phyloP scores from a whole-genome alignment of 2,888 invertebrate species.

The Pocota personata region DNA sequence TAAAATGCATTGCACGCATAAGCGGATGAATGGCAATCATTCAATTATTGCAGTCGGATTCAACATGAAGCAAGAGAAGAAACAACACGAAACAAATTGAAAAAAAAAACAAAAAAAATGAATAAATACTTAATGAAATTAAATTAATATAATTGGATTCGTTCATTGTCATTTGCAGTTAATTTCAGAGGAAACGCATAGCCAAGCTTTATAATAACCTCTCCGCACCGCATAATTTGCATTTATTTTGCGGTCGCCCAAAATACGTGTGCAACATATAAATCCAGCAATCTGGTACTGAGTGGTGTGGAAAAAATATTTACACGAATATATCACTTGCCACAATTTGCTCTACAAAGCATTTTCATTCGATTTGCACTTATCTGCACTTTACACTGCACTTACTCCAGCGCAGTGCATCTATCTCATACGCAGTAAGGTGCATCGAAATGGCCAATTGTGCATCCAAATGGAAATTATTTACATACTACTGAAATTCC shows the following conservation, averaged over 20 bases:
- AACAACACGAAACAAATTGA: background rate
- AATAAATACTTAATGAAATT: conserved; percentile 59
- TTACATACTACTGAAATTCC: conserved; percentile 77
- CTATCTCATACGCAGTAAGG: conserved; percentile 48
- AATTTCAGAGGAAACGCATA: conserved; percentile 61
- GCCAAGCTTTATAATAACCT: conserved; percentile 43
- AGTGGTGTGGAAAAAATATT: conserved; percentile 36
- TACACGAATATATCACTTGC: conserved; percentile 69
- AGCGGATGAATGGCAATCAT: conserved; percentile 51
- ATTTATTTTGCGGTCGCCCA: conserved; percentile 66
- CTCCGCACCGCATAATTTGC: conserved; percentile 62
- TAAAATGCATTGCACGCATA: conserved; percentile 47
- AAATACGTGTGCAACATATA: conserved; percentile 67
- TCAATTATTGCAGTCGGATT: conserved; percentile 42
- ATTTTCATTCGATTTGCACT: conserved; percentile 75
- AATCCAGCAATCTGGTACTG: conserved; percentile 30
- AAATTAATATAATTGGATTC: conserved; percentile 69
- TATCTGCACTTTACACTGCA: conserved; percentile 82
- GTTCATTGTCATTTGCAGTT: conserved; percentile 68
- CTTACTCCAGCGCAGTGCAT: conserved; percentile 78
- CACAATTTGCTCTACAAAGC: conserved; percentile 67
- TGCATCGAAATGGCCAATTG: conserved; percentile 75
- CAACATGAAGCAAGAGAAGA: background rate
- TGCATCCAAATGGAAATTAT: conserved; percentile 82
- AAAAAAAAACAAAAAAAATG: conserved; percentile 18